Conservation (phyloP, 2,888 invertebrate genomes). For the Cheilosia pagana region DNA sequence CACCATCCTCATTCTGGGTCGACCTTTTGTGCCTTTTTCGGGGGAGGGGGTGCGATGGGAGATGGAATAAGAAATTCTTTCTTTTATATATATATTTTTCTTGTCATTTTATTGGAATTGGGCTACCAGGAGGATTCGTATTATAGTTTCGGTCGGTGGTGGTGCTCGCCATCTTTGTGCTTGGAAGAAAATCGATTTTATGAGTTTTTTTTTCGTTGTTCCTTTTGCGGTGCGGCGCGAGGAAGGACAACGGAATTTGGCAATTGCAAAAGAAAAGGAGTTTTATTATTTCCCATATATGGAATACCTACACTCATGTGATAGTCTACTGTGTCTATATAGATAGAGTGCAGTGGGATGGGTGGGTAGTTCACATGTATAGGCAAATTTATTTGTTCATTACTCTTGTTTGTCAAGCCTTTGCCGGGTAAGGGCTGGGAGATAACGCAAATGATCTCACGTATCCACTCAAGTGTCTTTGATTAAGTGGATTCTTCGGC, state of each 20-base stretch:
- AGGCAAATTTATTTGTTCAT: conserved; percentile 62
- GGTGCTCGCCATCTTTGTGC: conserved; percentile 61
- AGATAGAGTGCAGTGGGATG: too few relatives aligned
- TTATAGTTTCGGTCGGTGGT: conserved; percentile 55
- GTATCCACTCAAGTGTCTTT: conserved; percentile 44
- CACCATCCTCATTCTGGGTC: conserved; percentile 40
- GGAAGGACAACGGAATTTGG: conserved; percentile 55
- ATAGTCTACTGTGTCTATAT: not conserved
- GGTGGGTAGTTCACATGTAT: not conserved
- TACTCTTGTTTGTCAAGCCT: conserved; percentile 59
- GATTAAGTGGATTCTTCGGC: conserved; percentile 41
- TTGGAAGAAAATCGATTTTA: conserved; percentile 69
- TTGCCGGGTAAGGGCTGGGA: not conserved
- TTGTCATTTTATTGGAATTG: conserved; percentile 72
- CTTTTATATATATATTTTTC: conserved; percentile 46
- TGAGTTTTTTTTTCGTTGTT: conserved; percentile 17
- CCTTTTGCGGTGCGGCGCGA: conserved; percentile 2
- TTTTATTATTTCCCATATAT: conserved; percentile 50
- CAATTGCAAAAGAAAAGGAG: conserved; percentile 50
- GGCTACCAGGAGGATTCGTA: conserved; percentile 64
- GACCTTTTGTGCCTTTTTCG: conserved; percentile 65
- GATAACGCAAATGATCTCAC: conserved; percentile 40
- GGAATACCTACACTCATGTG: not conserved
- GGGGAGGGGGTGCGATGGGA: too few relatives aligned
- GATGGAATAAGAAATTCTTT: conserved; percentile 60